A percentile compares a stretch with the other conserved stretches of the same genome.
phyloP scores from a whole-genome alignment of 2,888 invertebrate species.

The Rapana venosa region DNA sequence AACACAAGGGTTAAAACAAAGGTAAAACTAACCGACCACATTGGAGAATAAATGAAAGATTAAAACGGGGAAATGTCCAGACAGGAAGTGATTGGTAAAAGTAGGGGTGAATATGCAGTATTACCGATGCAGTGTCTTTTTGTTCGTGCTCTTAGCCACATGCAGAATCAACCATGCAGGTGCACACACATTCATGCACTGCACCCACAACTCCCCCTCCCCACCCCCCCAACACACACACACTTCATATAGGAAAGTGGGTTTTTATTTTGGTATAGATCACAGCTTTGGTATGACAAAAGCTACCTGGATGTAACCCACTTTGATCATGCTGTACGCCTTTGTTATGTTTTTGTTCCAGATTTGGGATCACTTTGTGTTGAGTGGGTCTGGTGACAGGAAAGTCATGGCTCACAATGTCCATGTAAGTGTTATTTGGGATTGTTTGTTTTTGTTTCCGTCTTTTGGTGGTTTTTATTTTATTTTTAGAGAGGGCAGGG shows the following conservation, averaged over 20 bases:
- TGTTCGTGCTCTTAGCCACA: no score
- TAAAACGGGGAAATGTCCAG: no score
- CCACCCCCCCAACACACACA: not conserved
- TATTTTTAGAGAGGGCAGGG: no score
- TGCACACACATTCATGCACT: no score
- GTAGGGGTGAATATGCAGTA: no score
- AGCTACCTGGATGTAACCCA: not conserved
- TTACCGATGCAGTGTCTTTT: no score
- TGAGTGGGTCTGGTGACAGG: constrained; percentile 68
- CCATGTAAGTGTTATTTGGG: constrained; percentile 57
- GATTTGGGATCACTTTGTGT: constrained; percentile 60
- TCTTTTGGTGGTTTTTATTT: not conserved
- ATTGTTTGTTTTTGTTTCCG: not conserved
- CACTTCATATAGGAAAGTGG: not conserved
- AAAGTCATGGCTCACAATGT: constrained; percentile 65
- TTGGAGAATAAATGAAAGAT: no score
- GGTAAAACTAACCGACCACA: no score
- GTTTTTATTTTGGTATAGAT: not conserved
- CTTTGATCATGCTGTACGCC: not conserved
- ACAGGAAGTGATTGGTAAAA: no score
- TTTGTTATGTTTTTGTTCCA: constrained; percentile 47
- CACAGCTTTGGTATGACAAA: not conserved
- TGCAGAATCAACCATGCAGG: no score
- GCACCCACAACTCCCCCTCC: no score
- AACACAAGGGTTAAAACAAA: no score